Evolutionary conservation across 1,140 invertebrate species (phyloP).

Genomic region (Phymastichus coffea): DNA sequence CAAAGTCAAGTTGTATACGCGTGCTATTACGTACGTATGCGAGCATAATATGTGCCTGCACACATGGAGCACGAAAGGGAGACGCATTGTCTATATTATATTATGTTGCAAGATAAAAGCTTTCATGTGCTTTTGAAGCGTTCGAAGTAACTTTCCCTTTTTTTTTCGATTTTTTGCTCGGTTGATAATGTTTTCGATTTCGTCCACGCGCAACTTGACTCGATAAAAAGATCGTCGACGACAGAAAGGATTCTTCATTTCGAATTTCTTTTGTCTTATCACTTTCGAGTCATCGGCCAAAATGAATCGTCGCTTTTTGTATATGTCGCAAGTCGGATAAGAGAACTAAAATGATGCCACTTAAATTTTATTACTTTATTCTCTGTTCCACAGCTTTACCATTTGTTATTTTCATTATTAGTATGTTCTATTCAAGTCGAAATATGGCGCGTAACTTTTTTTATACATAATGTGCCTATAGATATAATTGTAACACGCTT

Average conservation of each 20-base stretch:
- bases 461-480: constrained; percentile 19
- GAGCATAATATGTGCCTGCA: no score
- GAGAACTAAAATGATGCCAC: constrained; percentile 17
- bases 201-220: background rate
- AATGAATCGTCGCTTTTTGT: constrained; percentile 24
- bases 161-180: constrained; percentile 9
- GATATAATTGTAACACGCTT: constrained; percentile 16
- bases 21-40: background rate
- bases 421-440: constrained; percentile 14
- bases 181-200: background rate
- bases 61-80: no score
- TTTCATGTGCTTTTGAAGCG: constrained; percentile 3
- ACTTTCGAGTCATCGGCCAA: constrained; percentile 10
- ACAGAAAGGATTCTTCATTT: constrained; percentile 7
- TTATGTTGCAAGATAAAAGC: no score
- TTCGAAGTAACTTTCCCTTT: background rate
- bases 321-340: constrained; percentile 16
- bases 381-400: background rate
- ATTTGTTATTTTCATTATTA: background rate
- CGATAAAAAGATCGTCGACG: constrained; percentile 25
- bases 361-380: constrained; percentile 4
- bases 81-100: no score
- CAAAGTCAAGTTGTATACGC: background rate
- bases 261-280: background rate
- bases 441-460: constrained; percentile 8